Base-by-base conservation (phyloP, 2,888 invertebrate species). In the Cryptus viduatorius region DNA sequence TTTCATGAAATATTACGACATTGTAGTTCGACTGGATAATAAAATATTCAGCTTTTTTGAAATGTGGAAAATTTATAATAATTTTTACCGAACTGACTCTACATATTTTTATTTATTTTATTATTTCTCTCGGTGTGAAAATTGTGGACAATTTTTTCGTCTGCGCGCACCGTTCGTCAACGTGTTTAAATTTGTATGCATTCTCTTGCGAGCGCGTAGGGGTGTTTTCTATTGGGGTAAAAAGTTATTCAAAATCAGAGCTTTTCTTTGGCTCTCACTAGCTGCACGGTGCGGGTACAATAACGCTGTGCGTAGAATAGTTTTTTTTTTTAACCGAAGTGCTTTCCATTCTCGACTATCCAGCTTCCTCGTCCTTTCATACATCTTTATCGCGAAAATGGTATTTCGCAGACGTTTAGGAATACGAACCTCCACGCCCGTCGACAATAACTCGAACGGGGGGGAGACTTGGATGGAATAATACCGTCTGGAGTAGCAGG, bases 401-500 rank as follows among this genome's bases (percentile, higher is more conserved):
- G 31, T 79, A 61, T 71, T 65, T 64, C 65, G 8, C 71, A 76
- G 80, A 77, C 80, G 67, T 31, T 80, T 46, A 68, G 8, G 69
- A 64, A 64, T 79, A 69, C 61, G 69, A 75, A 76, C 67, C 59
- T 37, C 37, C 59, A 77, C 72, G 59, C 64, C 44, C 31, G 59
- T 37, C 76, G 72, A 79, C 71, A 79, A 69, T 46, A 75, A 73
- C 68, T 48, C 50, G 53, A 67, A 56, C 12, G 16, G 37, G 37
- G 37, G 37, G 37, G 8, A 8, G 37, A 48, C 59, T 19, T 3
- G 48, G 48, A 68, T 44, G 8, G 79, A 71, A 80, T 76, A 82
- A 82, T 76, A 59, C 65, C 14, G 79, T 83, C 79, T 83, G 79
- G 76, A 71, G 50, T 61, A 67, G 50, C 16, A 61, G 61, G 16